Evolutionary conservation across 2,113 vertebrate genomes (phyloP), one percentile per base, ranked within the genome.

Genomic region (Zapus hudsonius): DNA sequence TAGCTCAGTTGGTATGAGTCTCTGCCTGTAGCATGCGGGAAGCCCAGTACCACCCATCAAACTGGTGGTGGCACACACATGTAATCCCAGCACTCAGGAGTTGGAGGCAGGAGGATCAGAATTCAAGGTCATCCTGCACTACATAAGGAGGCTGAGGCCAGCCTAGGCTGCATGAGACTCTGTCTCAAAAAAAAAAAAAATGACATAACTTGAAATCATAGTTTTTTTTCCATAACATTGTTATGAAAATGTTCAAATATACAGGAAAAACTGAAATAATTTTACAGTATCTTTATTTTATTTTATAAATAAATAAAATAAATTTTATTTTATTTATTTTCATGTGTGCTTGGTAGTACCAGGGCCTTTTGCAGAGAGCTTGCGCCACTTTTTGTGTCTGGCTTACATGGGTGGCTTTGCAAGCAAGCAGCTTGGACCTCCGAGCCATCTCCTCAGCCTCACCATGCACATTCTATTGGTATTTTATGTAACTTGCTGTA

Each of bases 141-240:
- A 23, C 7, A 25, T 59, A 79, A 5, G 20, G 25, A 61, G 25
- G 22, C 23, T 23, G 59, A 61, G 25, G 59, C 25, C 25, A 20
- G 25, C n/a, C 76, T 59, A 11, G n/a, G 19, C 19, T 79, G 20
- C 13, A 38, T 38, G 55, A 59, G 12, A 79, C 52, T 33, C 57
- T 80, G 55, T 23, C 36, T 80, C 76, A 80, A 38, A 38, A 59
- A 61, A 61, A 61, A 40, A 38, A 61, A 61, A 40, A 38, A 61
- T 90, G 61, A 91, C 76, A 44, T 93, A 67, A 86, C 33, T 96
- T 94, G 73, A 59, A 74, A 44, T 94, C 19, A 84, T 36, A 78
- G 38, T 91, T 76, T 81, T 72, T 81, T 33, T 6, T 64, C 31
- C 40, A 4, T 38, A 74, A 40, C 17, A 44, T 86, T 88, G 22